Evolutionary conservation across 2,888 invertebrate genomes (phyloP), one percentile per base, ranked within the genome.

Genomic region (Melangyna quadrimaculata): DNA sequence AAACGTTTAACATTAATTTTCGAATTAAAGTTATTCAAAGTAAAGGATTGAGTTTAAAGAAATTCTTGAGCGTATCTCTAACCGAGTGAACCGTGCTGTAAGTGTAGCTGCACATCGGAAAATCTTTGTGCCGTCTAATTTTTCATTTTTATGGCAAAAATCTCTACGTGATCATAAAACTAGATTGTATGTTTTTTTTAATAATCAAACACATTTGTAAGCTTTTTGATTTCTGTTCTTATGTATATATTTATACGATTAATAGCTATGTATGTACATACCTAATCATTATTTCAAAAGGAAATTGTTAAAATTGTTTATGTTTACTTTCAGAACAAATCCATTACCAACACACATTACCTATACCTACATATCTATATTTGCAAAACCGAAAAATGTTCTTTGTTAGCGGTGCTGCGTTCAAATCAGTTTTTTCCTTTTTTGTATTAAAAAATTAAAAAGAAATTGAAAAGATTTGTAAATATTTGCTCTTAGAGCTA

Each of bases 141-240:
- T 51, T 61, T 37, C 24, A 63, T 17, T 63, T 67, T 67, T 35
- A 51, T 35, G n/a, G 35, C n/a, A 51, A n/a, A 67, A 22, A 35
- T 67, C n/a, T 67, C 35, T 67, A n/a, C 48, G 24, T 24, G 51
- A n/a, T 22, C 51, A 35, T 67, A 67, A 67, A 67, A 48, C 48
- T 35, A 35, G 9, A 24, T 48, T 67, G 48, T 67, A 14, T 51
- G 48, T 67, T 67, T 67, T 63, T 61, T 43, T 63, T 63, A 27
- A 17, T 45, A 65, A 65, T 65, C 45, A 67, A 67, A 67, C 51
- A 67, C 35, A 35, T 51, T 37, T 51, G 27, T 51, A 32, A 67
- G 67, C 24, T 67, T 51, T 65, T 65, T 45, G 65, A 65, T 65
- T 65, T 45, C 19, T 9, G 4, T 43, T 59, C 19, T 29, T 65